Conservation (phyloP, 92 coral and sea anemone species). For the Paragorgia papillata region DNA sequence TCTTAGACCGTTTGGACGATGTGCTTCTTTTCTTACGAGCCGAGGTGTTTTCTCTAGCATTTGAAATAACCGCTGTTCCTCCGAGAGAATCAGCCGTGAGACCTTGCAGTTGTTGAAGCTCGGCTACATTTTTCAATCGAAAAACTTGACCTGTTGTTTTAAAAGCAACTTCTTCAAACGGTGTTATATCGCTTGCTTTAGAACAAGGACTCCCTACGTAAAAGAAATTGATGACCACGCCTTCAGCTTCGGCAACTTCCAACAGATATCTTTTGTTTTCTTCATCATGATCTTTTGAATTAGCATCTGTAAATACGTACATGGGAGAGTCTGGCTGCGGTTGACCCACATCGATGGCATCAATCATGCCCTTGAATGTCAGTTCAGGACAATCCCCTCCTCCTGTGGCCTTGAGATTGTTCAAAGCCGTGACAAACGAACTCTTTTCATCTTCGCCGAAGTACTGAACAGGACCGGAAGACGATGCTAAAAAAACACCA, state of each 20-base stretch:
- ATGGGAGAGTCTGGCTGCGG: slow-evolving; percentile 23
- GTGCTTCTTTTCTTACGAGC: slow-evolving; percentile 67
- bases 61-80: slow-evolving; percentile 67
- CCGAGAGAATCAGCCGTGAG: slow-evolving; percentile 74
- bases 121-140: slow-evolving; percentile 48
- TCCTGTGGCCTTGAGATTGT: neutral
- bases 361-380: slow-evolving; percentile 38
- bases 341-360: slow-evolving; percentile 22
- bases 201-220: neutral
- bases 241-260: neutral
- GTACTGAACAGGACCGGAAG: slow-evolving; percentile 28
- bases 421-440: slow-evolving; percentile 6
- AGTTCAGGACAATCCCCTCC: slow-evolving; percentile 41
- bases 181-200: neutral
- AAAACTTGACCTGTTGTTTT: slow-evolving; percentile 73
- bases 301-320: slow-evolving; percentile 31
- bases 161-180: slow-evolving; percentile 71
- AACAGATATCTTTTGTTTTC: neutral
- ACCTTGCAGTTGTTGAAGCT: slow-evolving; percentile 63
- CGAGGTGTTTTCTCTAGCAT: slow-evolving; percentile 55
- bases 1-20: slow-evolving; percentile 20
- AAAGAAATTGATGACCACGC: slow-evolving; percentile 28
- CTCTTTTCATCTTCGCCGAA: slow-evolving; percentile 2
- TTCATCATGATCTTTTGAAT: slow-evolving; percentile 19
- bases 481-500: neutral